Percentiles rank a stretch among this genome's conserved stretches.
phyloP scores from a whole-genome alignment of 2,113 vertebrate species.

The Corythaixoides concolor region DNA sequence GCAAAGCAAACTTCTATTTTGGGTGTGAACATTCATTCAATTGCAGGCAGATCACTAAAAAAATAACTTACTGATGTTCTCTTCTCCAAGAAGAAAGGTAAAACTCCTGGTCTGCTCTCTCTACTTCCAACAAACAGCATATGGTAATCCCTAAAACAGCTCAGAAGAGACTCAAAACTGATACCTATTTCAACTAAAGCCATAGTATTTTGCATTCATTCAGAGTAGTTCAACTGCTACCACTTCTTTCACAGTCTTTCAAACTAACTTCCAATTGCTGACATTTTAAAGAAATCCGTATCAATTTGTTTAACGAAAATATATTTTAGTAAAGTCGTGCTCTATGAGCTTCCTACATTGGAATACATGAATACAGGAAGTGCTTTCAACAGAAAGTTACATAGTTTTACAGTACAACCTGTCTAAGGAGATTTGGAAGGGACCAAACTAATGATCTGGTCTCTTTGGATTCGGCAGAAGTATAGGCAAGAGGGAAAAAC shows the following conservation, averaged over 20 bases:
- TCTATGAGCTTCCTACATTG: conserved; percentile 69
- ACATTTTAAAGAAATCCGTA: conserved; percentile 45
- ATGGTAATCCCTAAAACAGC: neutral
- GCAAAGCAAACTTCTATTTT: neutral
- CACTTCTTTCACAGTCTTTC: neutral
- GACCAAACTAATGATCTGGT: conserved; percentile 63
- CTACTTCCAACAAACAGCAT: neutral
- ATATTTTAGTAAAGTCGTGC: conserved; percentile 54
- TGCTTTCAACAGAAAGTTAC: conserved; percentile 80
- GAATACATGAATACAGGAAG: conserved; percentile 71
- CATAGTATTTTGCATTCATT: neutral
- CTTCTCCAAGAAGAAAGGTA: conserved; percentile 42
- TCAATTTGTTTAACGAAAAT: conserved; percentile 48
- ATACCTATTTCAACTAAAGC: neutral
- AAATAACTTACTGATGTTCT: conserved; percentile 25
- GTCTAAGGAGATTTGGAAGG: conserved; percentile 70
- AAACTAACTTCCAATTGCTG: neutral
- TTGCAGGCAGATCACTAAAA: conserved; percentile 5
- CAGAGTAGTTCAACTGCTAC: neutral
- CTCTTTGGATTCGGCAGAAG: conserved; percentile 73
- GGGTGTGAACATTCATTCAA: neutral
- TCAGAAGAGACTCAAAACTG: neutral
- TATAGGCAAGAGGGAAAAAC: conserved; percentile 57
- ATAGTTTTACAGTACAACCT: conserved; percentile 74
- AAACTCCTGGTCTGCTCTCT: neutral